phyloP scores from a whole-genome alignment of 37 sponge, comb jelly and placozoan genomes.

The Agelas oroides region DNA sequence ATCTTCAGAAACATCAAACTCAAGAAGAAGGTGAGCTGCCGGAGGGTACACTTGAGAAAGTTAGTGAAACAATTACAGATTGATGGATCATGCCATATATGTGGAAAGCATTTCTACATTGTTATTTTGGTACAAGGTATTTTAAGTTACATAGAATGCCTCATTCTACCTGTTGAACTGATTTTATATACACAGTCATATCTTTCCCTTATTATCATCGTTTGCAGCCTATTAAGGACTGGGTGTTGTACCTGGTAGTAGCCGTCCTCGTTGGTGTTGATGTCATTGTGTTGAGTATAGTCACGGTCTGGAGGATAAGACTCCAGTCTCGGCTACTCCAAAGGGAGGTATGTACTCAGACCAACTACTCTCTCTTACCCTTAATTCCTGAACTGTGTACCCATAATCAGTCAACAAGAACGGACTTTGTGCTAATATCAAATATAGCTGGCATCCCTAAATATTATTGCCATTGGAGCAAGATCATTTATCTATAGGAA shows the following conservation, averaged over 20 bases:
- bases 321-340: not conserved
- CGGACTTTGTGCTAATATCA: too few relatives aligned
- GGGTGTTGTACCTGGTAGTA: slow-evolving; percentile 47
- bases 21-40: slow-evolving; percentile 33
- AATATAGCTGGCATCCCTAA: too few relatives aligned
- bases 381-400: too few relatives aligned
- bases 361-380: not conserved
- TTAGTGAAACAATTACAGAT: not conserved
- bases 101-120: too few relatives aligned
- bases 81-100: not conserved
- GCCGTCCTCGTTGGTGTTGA: slow-evolving; percentile 48
- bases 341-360: slow-evolving; percentile 16
- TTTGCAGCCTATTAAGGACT: slow-evolving; percentile 62
- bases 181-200: too few relatives aligned
- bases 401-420: too few relatives aligned
- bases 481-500: too few relatives aligned
- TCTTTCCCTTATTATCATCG: too few relatives aligned
- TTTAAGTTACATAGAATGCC: too few relatives aligned
- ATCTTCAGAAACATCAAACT: slow-evolving; percentile 48
- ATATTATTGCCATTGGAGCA: too few relatives aligned
- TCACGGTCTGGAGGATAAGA: slow-evolving; percentile 16
- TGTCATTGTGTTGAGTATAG: slow-evolving; percentile 25
- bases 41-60: not conserved
- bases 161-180: too few relatives aligned
- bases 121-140: too few relatives aligned